Evolutionary conservation across 2,797 vertebrate species (phyloP), one percentile per base, ranked within the genome.

Genomic region (Cynopterus sphinx): DNA sequence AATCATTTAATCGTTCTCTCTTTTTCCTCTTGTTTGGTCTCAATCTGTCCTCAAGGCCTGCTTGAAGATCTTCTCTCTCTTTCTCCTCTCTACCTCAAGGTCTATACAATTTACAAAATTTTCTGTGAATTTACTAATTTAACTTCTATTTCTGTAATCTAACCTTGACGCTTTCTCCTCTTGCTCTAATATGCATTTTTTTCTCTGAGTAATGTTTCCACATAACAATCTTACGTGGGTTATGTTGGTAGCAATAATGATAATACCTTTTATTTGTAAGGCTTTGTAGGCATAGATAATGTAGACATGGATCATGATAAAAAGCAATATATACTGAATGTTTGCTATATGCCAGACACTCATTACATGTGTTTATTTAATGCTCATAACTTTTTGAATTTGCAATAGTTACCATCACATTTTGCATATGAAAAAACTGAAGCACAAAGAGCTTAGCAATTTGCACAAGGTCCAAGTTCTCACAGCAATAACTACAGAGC

Each of bases 341-440:
- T 88, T 91, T 79, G 31, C 59, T 91, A 2, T 53, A 59, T 86
- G 59, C 21, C 53, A 88, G 43, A 70, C 4, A 77, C 49, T 84
- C n/a, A 53, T 67, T 91, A 77, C 43, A 24, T 94, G 39, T 51
- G 22, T 75, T 75, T 90, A 74, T 88, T 91, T 91, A 81, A 57
- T 33, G 4, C 22, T 85, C n/a, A 26, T n/a, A 85, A 79, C 7
- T 73, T 75, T 95, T 78, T 63, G 24, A 91, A 84, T 68, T 96
- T 74, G 4, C 41, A 71, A 6, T 84, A 75, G 82, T 59, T 95
- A 73, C 73, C 59, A 67, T 46, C 41, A 65, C 41, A 78, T 71
- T 87, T 86, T 93, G 8, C 4, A 68, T 28, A 24, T 85, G 31
- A 82, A 33, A 26, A 85, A 93, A 77, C 5, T 70, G 33, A 91